Evolutionary conservation across 92 coral and sea anemone species (phyloP).

Genomic region (Ricordea florida): DNA sequence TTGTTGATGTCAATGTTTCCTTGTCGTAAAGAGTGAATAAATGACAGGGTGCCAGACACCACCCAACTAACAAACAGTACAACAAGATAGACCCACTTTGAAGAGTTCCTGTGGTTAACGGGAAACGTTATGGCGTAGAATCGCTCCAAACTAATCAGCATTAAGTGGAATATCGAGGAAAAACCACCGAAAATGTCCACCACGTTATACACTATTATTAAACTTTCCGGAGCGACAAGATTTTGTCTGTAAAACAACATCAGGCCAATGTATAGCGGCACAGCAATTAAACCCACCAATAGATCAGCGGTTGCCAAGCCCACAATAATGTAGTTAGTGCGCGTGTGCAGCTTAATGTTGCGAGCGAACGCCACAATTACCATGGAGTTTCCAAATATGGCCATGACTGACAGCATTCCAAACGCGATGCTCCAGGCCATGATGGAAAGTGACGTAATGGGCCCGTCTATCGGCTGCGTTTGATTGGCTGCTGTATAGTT

Average conservation of each 20-base stretch:
- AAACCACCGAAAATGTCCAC: slow-evolving; percentile 75
- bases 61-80: slow-evolving; percentile 56
- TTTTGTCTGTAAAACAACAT: slow-evolving; percentile 25
- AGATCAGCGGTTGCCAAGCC: slow-evolving; percentile 78
- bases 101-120: slow-evolving; percentile 74
- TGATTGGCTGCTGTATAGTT: slow-evolving; percentile 16
- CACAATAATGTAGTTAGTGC: slow-evolving; percentile 72
- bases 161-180: slow-evolving; percentile 72
- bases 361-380: slow-evolving; percentile 66
- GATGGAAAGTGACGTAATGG: background rate
- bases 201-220: slow-evolving; percentile 29
- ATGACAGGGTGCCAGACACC: slow-evolving; percentile 55
- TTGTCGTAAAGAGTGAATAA: slow-evolving; percentile 44
- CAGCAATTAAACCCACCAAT: slow-evolving; percentile 63
- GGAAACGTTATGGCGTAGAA: slow-evolving; percentile 72
- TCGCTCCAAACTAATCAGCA: slow-evolving; percentile 68
- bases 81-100: slow-evolving; percentile 46
- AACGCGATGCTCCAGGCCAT: slow-evolving; percentile 73
- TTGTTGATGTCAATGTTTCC: slow-evolving; percentile 21
- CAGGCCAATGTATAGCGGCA: slow-evolving; percentile 63
- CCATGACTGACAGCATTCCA: slow-evolving; percentile 71
- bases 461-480: background rate
- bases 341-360: slow-evolving; percentile 64
- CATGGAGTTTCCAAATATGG: slow-evolving; percentile 70
- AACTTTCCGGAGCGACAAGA: background rate